A percentile compares a stretch with the other conserved stretches of the same genome.
Conservation (phyloP, 2,113 vertebrate genomes). For the Sclerurus mexicanus region DNA sequence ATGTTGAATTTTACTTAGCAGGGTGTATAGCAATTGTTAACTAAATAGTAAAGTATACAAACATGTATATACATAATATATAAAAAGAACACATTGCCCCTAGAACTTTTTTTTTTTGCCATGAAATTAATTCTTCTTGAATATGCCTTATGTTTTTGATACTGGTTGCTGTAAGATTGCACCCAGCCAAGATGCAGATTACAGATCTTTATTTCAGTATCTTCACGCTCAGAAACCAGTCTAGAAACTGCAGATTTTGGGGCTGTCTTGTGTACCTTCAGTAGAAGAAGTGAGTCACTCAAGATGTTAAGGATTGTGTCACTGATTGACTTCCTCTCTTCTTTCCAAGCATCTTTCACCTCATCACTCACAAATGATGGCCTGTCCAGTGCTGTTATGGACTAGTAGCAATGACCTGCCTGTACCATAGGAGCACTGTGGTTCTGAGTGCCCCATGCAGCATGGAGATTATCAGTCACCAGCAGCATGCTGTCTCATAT, state of each 20-base stretch:
- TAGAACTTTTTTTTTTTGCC: neutral
- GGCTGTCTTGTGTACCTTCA: neutral
- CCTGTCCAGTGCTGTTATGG: neutral
- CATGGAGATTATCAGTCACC: neutral
- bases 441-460: neutral
- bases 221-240: neutral
- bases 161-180: neutral
- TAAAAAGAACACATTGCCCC: neutral
- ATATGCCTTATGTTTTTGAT: neutral
- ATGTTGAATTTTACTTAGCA: neutral
- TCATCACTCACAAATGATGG: neutral
- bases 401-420: neutral
- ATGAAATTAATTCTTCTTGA: neutral
- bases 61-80: neutral
- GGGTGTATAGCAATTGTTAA: neutral
- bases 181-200: neutral
- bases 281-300: neutral
- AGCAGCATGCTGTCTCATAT: neutral
- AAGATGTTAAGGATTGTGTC: neutral
- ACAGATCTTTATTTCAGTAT: neutral
- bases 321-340: neutral
- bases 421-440: neutral
- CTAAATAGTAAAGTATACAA: neutral
- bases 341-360: neutral
- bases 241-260: neutral